A percentile compares a stretch with the other conserved stretches of the same genome.
Evolutionary conservation across 2,113 vertebrate species (phyloP).

Genomic region (Notechis scutatus): DNA sequence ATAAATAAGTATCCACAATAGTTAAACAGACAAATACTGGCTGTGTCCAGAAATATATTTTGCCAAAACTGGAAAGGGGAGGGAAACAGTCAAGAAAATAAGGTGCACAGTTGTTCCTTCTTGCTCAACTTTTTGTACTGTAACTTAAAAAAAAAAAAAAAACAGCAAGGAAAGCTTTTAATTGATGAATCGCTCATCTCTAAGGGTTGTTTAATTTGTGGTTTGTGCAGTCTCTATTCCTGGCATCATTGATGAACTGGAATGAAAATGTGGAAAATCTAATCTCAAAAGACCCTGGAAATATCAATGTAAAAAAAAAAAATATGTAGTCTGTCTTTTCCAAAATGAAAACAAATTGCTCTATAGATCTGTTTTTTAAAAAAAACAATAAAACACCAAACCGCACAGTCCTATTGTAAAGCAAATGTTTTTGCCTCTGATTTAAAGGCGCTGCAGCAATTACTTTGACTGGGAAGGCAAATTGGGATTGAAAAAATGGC

Average conservation of each 20-base stretch:
- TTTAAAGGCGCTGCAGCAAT: slow-evolving; percentile 68
- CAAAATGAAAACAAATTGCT: slow-evolving; percentile 21
- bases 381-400: slow-evolving; percentile 59
- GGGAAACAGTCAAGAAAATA: background rate
- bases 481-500: slow-evolving; percentile 16
- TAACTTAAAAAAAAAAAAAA: slow-evolving; percentile 32
- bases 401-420: slow-evolving; percentile 67
- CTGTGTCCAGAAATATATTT: slow-evolving; percentile 25
- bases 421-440: slow-evolving; percentile 69
- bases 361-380: slow-evolving; percentile 29
- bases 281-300: slow-evolving; percentile 42
- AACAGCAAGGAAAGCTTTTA: background rate
- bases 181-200: slow-evolving; percentile 22
- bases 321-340: slow-evolving; percentile 42
- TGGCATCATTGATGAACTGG: slow-evolving; percentile 43
- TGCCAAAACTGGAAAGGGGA: background rate
- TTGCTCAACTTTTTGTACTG: slow-evolving; percentile 37
- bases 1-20: background rate
- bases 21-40: slow-evolving; percentile 46
- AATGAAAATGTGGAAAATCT: slow-evolving; percentile 40
- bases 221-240: slow-evolving; percentile 47
- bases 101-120: slow-evolving; percentile 37
- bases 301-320: slow-evolving; percentile 31
- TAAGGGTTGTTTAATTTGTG: slow-evolving; percentile 4
- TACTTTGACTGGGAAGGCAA: slow-evolving; percentile 42